These are phyloP conservation scores for Enteromius radiatus DNA, from an alignment of 2,797 vertebrate species.

Conservation along the genomic window DNA sequence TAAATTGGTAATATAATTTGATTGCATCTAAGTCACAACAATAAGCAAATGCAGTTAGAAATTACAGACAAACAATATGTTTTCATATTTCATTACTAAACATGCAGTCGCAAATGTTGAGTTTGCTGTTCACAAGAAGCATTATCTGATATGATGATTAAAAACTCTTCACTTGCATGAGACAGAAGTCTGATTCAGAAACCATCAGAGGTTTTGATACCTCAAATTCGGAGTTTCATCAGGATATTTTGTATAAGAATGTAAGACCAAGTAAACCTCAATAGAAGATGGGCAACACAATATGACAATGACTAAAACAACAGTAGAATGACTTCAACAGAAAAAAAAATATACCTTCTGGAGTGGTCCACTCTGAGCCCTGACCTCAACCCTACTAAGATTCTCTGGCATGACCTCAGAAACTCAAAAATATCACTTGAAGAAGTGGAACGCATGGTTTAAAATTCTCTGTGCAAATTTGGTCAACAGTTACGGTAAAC, in stretches of 20 bases:
- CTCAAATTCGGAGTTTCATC: background rate
- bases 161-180: background rate
- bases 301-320: slow-evolving; percentile 1
- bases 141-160: background rate
- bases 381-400: background rate
- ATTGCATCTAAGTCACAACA: background rate
- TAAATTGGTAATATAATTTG: slow-evolving; percentile 61
- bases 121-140: background rate
- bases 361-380: background rate
- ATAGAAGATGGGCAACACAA: background rate
- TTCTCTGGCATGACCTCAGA: background rate
- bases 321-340: background rate
- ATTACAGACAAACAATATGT: background rate
- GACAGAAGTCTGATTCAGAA: no score
- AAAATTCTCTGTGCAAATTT: background rate
- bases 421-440: background rate
- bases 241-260: background rate
- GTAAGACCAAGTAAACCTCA: background rate
- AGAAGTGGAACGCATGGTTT: background rate
- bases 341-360: background rate
- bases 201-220: background rate
- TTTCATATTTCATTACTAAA: background rate
- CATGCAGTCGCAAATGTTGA: background rate
- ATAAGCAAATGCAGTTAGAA: background rate
- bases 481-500: background rate